Evolutionary conservation across 2,888 invertebrate species (phyloP).

Genomic region (Tanypteryx hageni): DNA sequence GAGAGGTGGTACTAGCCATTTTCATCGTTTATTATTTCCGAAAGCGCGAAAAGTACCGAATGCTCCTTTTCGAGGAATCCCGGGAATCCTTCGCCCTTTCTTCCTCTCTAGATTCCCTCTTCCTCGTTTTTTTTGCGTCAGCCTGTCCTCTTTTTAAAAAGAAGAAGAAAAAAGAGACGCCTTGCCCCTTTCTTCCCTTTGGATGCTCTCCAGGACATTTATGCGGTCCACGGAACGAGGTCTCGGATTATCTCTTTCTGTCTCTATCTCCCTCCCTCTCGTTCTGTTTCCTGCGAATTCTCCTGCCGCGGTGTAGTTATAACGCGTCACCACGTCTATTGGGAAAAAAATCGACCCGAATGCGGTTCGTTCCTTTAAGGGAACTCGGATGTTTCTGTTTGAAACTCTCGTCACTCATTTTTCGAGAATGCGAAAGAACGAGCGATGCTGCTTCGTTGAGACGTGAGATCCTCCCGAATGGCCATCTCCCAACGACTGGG

Average conservation of each 20-base stretch:
- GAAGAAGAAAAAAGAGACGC: neutral
- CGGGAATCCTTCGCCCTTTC: neutral
- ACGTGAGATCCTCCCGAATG: no score
- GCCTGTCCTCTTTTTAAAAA: neutral
- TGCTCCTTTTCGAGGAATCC: slow-evolving; percentile 8
- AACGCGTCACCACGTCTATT: neutral
- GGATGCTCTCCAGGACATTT: neutral
- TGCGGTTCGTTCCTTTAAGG: neutral
- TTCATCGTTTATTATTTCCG: slow-evolving; percentile 8
- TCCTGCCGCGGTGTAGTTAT: neutral
- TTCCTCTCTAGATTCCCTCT: neutral
- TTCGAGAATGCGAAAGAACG: no score
- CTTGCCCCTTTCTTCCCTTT: neutral
- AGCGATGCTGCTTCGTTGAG: no score
- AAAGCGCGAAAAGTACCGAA: slow-evolving; percentile 1
- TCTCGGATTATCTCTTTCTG: neutral
- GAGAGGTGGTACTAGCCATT: neutral
- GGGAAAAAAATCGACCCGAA: neutral
- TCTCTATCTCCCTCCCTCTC: no score
- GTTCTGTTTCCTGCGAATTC: no score
- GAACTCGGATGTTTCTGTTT: no score
- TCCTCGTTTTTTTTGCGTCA: neutral
- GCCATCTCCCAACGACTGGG: no score
- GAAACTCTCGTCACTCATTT: no score
- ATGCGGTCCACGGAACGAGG: neutral